A percentile compares a stretch with the other conserved stretches of the same genome.
Evolutionary conservation across 2,113 vertebrate genomes (phyloP).

Genomic region (Lates calcarifer): DNA sequence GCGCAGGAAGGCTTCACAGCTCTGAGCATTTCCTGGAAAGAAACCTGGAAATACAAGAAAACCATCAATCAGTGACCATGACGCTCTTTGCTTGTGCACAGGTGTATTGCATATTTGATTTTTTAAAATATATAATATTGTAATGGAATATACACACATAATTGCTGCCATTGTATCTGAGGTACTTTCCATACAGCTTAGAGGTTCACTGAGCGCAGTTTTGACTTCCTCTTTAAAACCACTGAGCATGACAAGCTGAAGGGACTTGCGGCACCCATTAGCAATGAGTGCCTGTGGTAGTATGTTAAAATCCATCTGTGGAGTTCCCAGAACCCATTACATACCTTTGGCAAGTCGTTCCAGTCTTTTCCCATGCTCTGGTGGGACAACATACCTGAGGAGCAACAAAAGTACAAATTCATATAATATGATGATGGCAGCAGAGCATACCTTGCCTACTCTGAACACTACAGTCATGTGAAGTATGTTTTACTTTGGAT

Average conservation of each 20-base stretch:
- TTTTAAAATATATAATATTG: no score
- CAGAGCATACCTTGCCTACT: not conserved
- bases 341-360: slow-evolving; percentile 97
- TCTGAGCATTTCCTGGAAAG: slow-evolving; percentile 97
- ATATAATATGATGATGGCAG: not conserved
- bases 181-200: not conserved
- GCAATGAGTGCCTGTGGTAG: not conserved
- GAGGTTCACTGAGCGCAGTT: not conserved
- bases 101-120: no score
- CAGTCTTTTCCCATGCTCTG: slow-evolving; percentile 94
- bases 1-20: slow-evolving; percentile 96
- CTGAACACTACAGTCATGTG: not conserved
- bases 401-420: not conserved
- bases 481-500: not conserved
- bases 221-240: not conserved
- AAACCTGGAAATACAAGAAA: slow-evolving; percentile 86
- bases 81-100: not conserved
- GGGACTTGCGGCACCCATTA: not conserved
- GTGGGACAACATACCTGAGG: slow-evolving; percentile 94
- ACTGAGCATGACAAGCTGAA: not conserved
- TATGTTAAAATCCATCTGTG: not conserved
- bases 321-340: not conserved
- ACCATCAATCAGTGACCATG: not conserved
- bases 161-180: not conserved
- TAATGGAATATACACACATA: not conserved